Conservation (phyloP, 2,888 invertebrate species). For the Pogonocherus hispidulus region DNA sequence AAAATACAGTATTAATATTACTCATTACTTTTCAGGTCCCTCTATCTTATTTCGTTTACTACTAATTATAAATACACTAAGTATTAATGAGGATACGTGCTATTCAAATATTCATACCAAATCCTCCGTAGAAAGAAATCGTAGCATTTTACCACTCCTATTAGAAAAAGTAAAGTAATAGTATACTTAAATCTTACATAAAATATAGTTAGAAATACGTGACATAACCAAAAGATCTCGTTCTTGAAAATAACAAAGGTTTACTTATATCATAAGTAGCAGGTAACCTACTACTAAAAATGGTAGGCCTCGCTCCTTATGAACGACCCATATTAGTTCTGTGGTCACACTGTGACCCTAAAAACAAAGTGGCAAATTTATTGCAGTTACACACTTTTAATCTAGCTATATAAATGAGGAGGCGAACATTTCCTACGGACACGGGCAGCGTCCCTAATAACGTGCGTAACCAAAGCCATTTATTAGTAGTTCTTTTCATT, state of each 20-base stretch:
- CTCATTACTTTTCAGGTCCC: too few species aligned
- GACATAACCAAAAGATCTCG: too few species aligned
- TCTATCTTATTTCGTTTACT: too few species aligned
- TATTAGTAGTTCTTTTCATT: constrained; percentile 18
- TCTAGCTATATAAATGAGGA: not conserved
- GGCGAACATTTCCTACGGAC: not conserved
- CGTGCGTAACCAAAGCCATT: constrained; percentile 1
- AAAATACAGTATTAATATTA: too few species aligned
- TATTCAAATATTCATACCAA: too few species aligned
- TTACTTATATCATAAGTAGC: not conserved
- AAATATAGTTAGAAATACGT: too few species aligned
- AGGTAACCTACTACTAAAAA: not conserved
- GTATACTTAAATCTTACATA: too few species aligned
- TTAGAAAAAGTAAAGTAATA: too few species aligned
- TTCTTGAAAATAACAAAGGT: not conserved
- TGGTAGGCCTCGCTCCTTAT: not conserved
- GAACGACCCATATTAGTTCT: not conserved
- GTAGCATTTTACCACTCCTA: too few species aligned
- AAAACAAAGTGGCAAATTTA: not conserved
- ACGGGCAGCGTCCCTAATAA: not conserved
- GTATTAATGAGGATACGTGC: too few species aligned
- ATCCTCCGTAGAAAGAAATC: too few species aligned
- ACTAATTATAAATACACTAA: too few species aligned
- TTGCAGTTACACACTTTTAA: not conserved
- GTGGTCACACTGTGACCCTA: not conserved